Evolutionary conservation across 1,140 invertebrate species (phyloP), one percentile per base, ranked within the genome.

Genomic region (Lepidurus packardi): DNA sequence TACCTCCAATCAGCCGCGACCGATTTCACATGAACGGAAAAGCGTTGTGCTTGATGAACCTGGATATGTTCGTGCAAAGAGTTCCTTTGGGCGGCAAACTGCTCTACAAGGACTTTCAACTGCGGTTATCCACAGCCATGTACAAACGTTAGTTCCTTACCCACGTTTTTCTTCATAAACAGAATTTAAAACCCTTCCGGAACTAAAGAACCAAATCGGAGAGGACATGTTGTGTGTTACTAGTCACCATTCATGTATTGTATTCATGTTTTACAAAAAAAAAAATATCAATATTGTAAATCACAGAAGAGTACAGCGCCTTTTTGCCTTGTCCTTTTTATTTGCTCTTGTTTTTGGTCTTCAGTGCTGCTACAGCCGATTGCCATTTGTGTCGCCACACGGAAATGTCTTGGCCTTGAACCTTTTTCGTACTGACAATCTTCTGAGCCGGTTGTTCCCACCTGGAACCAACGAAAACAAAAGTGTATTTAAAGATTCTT

Each of bases 11-110:
- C 78, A 86, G 82, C 76, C 84, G 83, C 76, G 89, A 89, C 53
- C 84, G 91, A 77, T 92, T 92, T 83, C 87, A 89, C 2, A 92
- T 92, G 91, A 92, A 92, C 83, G 91, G 91, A 41, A 92, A 92
- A 84, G 91, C 90, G 6, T 84, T 92, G 4, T 92, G 91, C 80
- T 87, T 92, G 73, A 92, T 92, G 91, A 89, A 88, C 25, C 85
- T 89, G 3, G 88, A 90, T 45, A 92, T 92, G 91, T 92, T 92
- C 85, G 85, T 90, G 1, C 86, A 87, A 78, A 85, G 91, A 41
- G 91, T 92, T 10, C 91, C 91, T 2, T 83, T 89, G 1, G 89
- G 89, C 1, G 91, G 91, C 41, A 90, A 90, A 82, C 85, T 89
- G 77, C 85, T 92, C 45, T 90, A 92, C 81, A 87, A 88, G 82